Conservation (phyloP, 1,140 invertebrate species). For the Drosophila hydei region DNA sequence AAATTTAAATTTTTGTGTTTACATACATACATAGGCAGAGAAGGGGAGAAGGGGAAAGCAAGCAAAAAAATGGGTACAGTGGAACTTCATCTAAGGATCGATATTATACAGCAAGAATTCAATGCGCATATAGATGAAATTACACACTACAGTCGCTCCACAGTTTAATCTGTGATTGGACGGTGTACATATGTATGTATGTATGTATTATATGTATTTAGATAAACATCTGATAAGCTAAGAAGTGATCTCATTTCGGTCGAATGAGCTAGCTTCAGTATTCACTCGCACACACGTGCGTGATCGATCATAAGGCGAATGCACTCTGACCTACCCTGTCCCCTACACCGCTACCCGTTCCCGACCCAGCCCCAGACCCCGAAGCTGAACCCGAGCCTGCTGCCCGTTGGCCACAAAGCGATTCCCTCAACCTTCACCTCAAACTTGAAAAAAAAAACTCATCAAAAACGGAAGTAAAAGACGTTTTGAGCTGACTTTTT, state of each 20-base stretch:
- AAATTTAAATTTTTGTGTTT: too few relatives aligned
- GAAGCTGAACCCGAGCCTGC: too few relatives aligned
- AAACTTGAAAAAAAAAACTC: conserved; percentile 45
- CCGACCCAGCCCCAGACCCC: too few relatives aligned
- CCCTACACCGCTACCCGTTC: not conserved
- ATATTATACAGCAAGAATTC: too few relatives aligned
- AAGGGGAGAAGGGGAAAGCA: too few relatives aligned
- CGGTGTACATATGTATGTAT: too few relatives aligned
- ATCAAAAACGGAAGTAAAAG: conserved; percentile 66
- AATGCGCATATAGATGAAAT: too few relatives aligned
- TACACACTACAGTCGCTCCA: too few relatives aligned
- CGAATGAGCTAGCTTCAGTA: not conserved
- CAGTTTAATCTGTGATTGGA: too few relatives aligned
- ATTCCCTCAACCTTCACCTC: conserved; percentile 65
- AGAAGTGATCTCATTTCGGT: not conserved
- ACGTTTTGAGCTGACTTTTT: conserved; percentile 39
- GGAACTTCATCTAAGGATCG: too few relatives aligned
- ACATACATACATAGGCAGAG: too few relatives aligned
- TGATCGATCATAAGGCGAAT: conserved; percentile 2
- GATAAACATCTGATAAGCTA: not conserved
- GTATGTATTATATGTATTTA: not conserved
- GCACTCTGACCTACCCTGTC: not conserved
- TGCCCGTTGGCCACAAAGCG: conserved; percentile 1
- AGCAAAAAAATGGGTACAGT: too few relatives aligned
- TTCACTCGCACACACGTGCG: not conserved